Conservation (phyloP, 2,113 vertebrate species). For the Mirza zaza region DNA sequence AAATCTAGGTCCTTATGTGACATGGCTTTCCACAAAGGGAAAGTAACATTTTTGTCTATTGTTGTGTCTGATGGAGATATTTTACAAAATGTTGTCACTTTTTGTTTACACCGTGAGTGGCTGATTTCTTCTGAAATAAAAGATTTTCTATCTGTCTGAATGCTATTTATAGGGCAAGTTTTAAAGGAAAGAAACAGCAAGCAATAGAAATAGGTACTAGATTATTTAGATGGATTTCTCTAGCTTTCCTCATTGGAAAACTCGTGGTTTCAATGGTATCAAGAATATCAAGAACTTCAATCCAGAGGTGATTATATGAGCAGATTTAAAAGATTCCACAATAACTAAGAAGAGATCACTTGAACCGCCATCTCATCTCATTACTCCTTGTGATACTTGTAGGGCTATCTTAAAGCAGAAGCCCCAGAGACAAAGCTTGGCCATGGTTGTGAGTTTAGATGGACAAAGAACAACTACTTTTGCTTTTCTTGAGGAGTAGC, state of each 20-base stretch:
- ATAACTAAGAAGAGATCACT: not conserved
- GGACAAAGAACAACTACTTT: not conserved
- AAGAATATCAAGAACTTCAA: not conserved
- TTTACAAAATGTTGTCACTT: not conserved
- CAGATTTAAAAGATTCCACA: not conserved
- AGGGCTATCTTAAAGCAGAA: not conserved
- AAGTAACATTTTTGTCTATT: not conserved
- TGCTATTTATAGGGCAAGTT: not conserved
- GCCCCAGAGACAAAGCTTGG: not conserved
- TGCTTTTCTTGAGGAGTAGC: not conserved
- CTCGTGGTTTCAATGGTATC: not conserved
- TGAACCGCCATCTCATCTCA: not conserved
- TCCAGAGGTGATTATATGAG: not conserved
- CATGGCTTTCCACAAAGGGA: not conserved
- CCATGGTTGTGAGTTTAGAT: not conserved
- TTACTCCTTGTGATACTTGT: not conserved
- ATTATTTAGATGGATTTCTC: not conserved
- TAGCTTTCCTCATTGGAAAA: not conserved
- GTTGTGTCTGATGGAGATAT: not conserved
- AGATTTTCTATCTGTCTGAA: not conserved
- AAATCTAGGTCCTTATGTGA: not conserved
- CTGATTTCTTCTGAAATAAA: constrained; percentile 23
- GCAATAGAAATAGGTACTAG: not conserved
- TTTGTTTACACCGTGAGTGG: not conserved
- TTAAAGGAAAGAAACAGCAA: not conserved